Evolutionary conservation across 1,140 invertebrate species (phyloP), one percentile per base, ranked within the genome.

Genomic region (Drosophila trapezifrons): DNA sequence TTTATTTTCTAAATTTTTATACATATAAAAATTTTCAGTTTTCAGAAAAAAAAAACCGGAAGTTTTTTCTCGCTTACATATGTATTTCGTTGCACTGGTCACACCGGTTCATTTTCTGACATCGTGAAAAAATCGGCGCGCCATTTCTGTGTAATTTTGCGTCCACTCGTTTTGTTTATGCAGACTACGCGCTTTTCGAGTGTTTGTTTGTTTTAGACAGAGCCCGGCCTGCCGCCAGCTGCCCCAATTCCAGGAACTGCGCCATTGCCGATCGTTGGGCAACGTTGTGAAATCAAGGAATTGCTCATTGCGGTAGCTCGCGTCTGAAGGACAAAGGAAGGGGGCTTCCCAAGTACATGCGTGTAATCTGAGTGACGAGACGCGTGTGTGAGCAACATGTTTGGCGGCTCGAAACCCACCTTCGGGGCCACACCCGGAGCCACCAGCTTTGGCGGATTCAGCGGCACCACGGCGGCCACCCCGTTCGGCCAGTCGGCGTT

Each of bases 371-470:
- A 65, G n/a, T 8, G 63, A 35, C 17, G 32, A 18, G 45, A 66
- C 51, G 13, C 18, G 27, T 13, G 47, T 32, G 45, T 17, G 46
- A 76, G 18, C 49, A 75, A 67, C 20, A 92, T 92, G 91, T 92
- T 92, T 75, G 90, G 92, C 15, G 83, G 90, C 60, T 70, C 80
- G 72, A 92, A 91, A 76, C 84, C 84, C 42, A 76, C 80, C 59
- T 93, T 92, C 59, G 90, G 90, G 22, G 37, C 83, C 25, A 85
- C 78, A 15, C 63, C 90, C 35, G 66, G 67, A 42, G 56, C 76
- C 12, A 76, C 91, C 4, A 81, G 89, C 17, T 92, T 92, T 40
- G 89, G 91, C 22, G 60, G 73, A 4, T 92, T 92, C 20, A 82
- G 65, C 63, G 90, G 66, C 54, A 76, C 83, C n/a, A 49, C 78